Evolutionary conservation across 2,113 vertebrate species (phyloP), one percentile per base, ranked within the genome.

Genomic region (Elachura formosa): DNA sequence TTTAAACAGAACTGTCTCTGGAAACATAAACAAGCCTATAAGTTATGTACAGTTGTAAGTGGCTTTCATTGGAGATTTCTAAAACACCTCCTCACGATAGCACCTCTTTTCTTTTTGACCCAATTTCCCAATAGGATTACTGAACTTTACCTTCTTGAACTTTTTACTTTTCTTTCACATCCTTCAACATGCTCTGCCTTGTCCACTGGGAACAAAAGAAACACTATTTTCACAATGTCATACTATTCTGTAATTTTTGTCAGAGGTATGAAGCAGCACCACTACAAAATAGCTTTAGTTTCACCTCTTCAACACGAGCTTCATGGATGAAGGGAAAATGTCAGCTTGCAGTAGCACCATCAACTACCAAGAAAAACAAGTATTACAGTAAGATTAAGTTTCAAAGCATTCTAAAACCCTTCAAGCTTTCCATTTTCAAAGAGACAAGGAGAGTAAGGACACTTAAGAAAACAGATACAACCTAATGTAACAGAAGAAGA

Each of bases 111-210:
- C 45, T 69, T 73, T 89, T 74, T 16, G 28, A 93, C 9, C 24
- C 61, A 29, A 46, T 56, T 89, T 87, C 64, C 55, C 52, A 0
- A 26, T 10, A 91, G 38, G 29, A 89, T 84, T 71, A 69, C 38
- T 59, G 55, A 93, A 84, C 61, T 87, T 63, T 58, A 77, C 46
- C 43, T 84, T 74, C 48, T 54, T 78, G 55, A 87, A 80, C 64
- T 36, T 84, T 92, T 78, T 58, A 89, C 33, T 94, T 84, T 63
- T 90, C 51, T 90, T 83, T 76, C 71, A 90, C 18, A 91, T 55
- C 34, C 46, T 73, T 62, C 73, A 94, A 90, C 6, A 69, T 61
- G 56, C 25, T 90, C 36, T 89, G 68, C 63, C 81, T 94, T 89
- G 75, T 46, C 40, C 56, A 82, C 66, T 73, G 49, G 36, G 33